Conservation (phyloP, 2,888 invertebrate species). For the Tyria jacobaeae region DNA sequence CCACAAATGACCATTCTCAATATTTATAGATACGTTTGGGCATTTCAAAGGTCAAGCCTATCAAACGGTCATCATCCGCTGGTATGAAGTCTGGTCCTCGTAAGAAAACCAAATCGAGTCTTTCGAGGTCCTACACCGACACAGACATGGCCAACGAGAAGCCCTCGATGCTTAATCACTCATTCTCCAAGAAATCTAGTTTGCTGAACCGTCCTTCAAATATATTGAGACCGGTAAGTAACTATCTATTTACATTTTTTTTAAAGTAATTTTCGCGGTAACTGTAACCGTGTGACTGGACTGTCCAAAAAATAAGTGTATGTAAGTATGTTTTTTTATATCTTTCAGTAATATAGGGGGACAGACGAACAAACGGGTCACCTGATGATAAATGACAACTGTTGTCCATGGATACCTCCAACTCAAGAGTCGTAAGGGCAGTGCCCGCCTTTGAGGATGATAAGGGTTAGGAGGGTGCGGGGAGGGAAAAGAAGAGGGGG, state of each 20-base stretch:
- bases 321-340: too few relatives aligned
- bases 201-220: slow-evolving; percentile 90
- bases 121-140: slow-evolving; percentile 76
- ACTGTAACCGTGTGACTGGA: too few relatives aligned
- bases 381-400: too few relatives aligned
- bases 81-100: slow-evolving; percentile 73
- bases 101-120: slow-evolving; percentile 79
- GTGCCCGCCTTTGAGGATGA: too few relatives aligned
- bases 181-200: slow-evolving; percentile 84
- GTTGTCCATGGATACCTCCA: too few relatives aligned
- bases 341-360: too few relatives aligned
- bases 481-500: too few relatives aligned
- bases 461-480: too few relatives aligned
- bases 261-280: too few relatives aligned
- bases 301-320: too few relatives aligned
- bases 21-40: slow-evolving; percentile 84
- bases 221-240: slow-evolving; percentile 90
- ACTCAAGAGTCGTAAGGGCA: too few relatives aligned
- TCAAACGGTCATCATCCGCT: slow-evolving; percentile 78
- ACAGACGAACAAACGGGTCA: too few relatives aligned
- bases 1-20: slow-evolving; percentile 52
- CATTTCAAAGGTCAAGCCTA: slow-evolving; percentile 81
- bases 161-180: slow-evolving; percentile 86
- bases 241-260: slow-evolving; percentile 1
- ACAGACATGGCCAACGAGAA: slow-evolving; percentile 80